Percentiles rank a stretch among this genome's conserved stretches.
Conservation (phyloP, 1,140 invertebrate genomes). For the Drosophila lacertosa region DNA sequence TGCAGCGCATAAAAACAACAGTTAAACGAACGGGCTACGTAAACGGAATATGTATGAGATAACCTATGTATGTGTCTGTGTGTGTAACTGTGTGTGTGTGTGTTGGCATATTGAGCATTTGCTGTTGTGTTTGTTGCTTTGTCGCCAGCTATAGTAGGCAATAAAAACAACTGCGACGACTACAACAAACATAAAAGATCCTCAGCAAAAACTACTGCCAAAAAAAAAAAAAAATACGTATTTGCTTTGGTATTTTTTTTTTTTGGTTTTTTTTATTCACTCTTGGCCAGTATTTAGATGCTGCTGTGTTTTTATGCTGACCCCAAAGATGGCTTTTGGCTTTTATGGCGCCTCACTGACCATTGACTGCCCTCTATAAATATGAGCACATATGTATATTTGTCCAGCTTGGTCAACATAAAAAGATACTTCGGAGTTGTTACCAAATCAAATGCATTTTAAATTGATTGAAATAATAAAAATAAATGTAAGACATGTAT, state of each 20-base stretch:
- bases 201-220: conserved; percentile 70
- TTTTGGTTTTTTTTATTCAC: conserved; percentile 57
- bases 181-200: conserved; percentile 61
- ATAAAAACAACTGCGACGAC: conserved; percentile 59
- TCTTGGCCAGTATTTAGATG: conserved; percentile 69
- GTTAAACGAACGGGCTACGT: conserved; percentile 83
- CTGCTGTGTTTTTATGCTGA: conserved; percentile 57
- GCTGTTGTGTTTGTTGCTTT: conserved; percentile 48
- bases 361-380: conserved; percentile 39
- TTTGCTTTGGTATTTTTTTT: conserved; percentile 44
- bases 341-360: conserved; percentile 48
- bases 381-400: conserved; percentile 1
- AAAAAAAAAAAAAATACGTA: conserved; percentile 67
- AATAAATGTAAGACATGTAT: too few species aligned
- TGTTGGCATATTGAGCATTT: conserved; percentile 36
- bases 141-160: conserved; percentile 61
- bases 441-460: neutral
- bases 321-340: conserved; percentile 50
- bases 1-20: conserved; percentile 84
- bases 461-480: neutral
- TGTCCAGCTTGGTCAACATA: conserved; percentile 37
- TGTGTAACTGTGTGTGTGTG: neutral
- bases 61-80: conserved; percentile 11
- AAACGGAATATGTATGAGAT: conserved; percentile 81
- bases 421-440: conserved; percentile 8